These are phyloP conservation scores for Tachuris rubrigastra DNA, from an alignment of 2,113 vertebrate species.

Conservation along the genomic window DNA sequence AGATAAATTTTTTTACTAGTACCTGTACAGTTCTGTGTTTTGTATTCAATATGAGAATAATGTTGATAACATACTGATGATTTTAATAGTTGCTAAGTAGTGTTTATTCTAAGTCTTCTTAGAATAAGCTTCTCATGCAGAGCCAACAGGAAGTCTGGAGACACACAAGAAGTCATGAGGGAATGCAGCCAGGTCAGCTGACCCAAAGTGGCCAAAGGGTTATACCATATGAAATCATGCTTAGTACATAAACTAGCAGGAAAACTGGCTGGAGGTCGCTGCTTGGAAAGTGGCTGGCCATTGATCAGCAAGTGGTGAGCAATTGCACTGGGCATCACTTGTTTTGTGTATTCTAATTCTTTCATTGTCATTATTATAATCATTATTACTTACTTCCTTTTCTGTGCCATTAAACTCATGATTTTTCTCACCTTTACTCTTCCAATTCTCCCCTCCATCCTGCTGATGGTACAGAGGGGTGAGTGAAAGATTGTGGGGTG, in stretches of 20 bases:
- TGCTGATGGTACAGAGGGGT: neutral
- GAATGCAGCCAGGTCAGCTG: neutral
- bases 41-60: neutral
- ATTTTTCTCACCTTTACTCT: neutral
- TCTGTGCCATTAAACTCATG: neutral
- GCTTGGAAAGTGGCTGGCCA: neutral
- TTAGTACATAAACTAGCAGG: neutral
- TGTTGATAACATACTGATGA: neutral
- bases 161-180: neutral
- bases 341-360: neutral
- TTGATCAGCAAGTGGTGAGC: accelerated
- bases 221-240: neutral
- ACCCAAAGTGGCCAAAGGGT: neutral
- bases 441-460: neutral
- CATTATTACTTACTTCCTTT: neutral
- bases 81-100: neutral
- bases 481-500: neutral
- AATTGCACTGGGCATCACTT: neutral
- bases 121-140: neutral
- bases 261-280: neutral
- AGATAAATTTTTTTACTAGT: neutral
- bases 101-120: neutral
- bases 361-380: neutral
- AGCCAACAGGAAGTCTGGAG: neutral
- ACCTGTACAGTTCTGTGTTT: neutral